Base-by-base conservation (phyloP, 2,113 vertebrate genomes). In the Passerina amoena region DNA sequence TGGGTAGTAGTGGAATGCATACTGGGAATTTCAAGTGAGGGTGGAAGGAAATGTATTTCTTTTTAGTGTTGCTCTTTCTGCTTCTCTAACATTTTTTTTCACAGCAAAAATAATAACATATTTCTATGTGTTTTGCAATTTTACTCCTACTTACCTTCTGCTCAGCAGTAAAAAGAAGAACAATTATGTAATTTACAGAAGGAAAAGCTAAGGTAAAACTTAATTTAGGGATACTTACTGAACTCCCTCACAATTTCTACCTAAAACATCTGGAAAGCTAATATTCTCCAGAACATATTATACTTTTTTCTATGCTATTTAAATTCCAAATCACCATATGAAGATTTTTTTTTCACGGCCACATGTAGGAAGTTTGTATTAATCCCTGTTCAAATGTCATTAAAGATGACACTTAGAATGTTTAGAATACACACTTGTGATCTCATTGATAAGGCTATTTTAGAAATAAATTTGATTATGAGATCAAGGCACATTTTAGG, bases 131-230 rank as follows among this genome's bases (percentile, higher is more conserved):
- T 60, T 92, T 94, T 94, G 45, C 72, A 91, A 82, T 91, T 82
- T 93, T 80, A 88, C 71, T 93, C 88, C 90, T 83, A 88, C 64
- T 92, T 95, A 54, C 50, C 68, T 88, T 94, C 90, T 94, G 82
- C 42, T 94, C 59, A 80, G 40, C 19, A 70, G 19, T 77, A 76
- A 73, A 77, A 94, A 72, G 7, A 60, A 71, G 45, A 94, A 83
- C 27, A 90, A 77, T 86, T 90, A 86, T 54, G 13, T 83, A 93
- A 94, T 81, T 90, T 73, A 3, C 60, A 76, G 69, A 82, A 51
- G 11, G 15, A 75, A 92, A 81, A 72, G 11, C 35, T 80, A 42
- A 77, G 70, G 59, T 70, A 65, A 90, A 92, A 79, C 10, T 37
- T 30, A 59, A 27, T 65, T 63, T 88, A n/a, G 24, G 12, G 14